These are phyloP conservation scores for Drosophila ogumai DNA, from an alignment of 1,140 invertebrate species.

Conservation along the genomic window DNA sequence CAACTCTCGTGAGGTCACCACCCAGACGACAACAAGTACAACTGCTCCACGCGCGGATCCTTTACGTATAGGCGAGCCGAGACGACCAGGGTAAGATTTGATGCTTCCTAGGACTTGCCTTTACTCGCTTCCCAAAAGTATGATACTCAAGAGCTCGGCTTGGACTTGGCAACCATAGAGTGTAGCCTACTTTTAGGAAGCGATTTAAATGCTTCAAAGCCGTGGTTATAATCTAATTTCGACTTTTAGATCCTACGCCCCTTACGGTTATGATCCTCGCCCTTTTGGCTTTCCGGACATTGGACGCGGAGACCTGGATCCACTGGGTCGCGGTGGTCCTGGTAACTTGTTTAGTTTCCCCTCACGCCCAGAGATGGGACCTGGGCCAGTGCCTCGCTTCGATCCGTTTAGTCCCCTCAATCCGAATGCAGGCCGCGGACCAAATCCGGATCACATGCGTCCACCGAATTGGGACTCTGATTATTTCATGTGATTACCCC, in stretches of 20 bases:
- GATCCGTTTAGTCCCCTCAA: constrained; percentile 92
- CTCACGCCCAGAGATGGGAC: constrained; percentile 61
- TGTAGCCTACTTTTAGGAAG: constrained; percentile 8
- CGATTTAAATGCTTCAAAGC: background rate
- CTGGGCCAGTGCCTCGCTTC: constrained; percentile 89
- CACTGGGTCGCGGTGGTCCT: constrained; percentile 87
- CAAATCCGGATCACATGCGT: constrained; percentile 90
- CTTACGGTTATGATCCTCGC: constrained; percentile 61
- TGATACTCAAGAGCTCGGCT: background rate
- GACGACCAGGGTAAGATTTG: constrained; percentile 58
- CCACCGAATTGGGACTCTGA: constrained; percentile 86
- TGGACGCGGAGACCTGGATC: constrained; percentile 91
- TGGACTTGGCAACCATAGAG: background rate
- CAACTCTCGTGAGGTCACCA: constrained; percentile 66
- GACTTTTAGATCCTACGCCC: constrained; percentile 43
- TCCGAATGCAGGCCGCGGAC: constrained; percentile 80
- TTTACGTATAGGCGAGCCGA: constrained; percentile 66
- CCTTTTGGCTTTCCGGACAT: constrained; percentile 85
- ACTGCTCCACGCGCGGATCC: constrained; percentile 40
- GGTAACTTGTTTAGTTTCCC: constrained; percentile 90
- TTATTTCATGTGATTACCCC: constrained; percentile 65
- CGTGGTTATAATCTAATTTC: background rate
- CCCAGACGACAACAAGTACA: constrained; percentile 58
- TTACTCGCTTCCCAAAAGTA: constrained; percentile 10
- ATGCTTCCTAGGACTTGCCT: background rate